Percentiles rank a stretch among this genome's conserved stretches.
These are phyloP conservation scores for Thripadectes ignobilis DNA, from an alignment of 2,797 vertebrate species.

Conservation along the genomic window DNA sequence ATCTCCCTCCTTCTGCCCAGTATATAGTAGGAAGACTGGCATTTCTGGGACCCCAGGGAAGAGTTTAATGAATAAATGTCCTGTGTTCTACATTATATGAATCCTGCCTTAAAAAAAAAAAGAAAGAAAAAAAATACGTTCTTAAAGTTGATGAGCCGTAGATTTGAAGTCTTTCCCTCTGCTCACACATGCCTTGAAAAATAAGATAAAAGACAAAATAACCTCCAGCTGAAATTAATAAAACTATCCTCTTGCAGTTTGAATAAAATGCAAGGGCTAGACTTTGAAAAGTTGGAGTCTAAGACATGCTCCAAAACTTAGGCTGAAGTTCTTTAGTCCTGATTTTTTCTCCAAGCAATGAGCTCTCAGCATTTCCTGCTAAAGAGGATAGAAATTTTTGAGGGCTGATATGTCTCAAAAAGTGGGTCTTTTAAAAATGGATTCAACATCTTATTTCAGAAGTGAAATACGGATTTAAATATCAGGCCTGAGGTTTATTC, in stretches of 20 bases:
- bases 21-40: not conserved
- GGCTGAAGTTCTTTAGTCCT: constrained; percentile 5
- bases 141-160: constrained; percentile 53
- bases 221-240: constrained; percentile 62
- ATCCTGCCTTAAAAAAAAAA: not conserved
- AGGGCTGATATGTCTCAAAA: not conserved
- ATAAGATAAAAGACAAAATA: constrained; percentile 61
- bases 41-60: constrained; percentile 44
- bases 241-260: constrained; percentile 47
- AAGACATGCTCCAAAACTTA: constrained; percentile 37
- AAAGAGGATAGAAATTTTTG: constrained; percentile 5
- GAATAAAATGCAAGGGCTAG: constrained; percentile 18
- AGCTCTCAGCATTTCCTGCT: constrained; percentile 34
- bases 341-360: constrained; percentile 39
- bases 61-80: constrained; percentile 58
- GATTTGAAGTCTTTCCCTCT: constrained; percentile 34
- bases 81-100: constrained; percentile 38
- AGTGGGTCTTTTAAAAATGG: constrained; percentile 18
- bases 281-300: constrained; percentile 43
- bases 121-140: not conserved
- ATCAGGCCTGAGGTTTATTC: not conserved
- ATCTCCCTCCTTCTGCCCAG: not conserved
- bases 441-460: constrained; percentile 3
- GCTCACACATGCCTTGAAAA: constrained; percentile 57
- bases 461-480: not conserved